Evolutionary conservation across 2,888 invertebrate species (phyloP).

Genomic region (Callyntrura guangdongensis): DNA sequence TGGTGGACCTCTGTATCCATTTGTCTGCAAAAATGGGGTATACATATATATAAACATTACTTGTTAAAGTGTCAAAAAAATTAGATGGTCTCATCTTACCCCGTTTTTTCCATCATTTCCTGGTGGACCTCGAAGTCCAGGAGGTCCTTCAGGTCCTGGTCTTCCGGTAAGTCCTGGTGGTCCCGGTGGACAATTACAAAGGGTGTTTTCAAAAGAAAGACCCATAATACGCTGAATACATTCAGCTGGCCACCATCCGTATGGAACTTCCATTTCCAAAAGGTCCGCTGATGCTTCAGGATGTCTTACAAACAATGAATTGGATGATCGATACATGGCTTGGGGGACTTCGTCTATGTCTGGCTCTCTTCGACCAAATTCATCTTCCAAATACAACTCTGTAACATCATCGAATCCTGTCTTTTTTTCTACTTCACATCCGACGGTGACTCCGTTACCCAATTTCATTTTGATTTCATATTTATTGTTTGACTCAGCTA

Average conservation of each 20-base stretch:
- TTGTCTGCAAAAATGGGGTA: conserved; percentile 31
- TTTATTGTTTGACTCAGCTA: conserved; percentile 31
- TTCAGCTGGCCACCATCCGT: conserved; percentile 72
- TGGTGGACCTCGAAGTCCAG: conserved; percentile 44
- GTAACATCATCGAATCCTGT: conserved; percentile 60
- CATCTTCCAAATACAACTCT: conserved; percentile 71
- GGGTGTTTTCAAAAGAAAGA: conserved; percentile 54
- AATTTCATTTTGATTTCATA: conserved; percentile 63
- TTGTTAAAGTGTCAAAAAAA: too few relatives aligned
- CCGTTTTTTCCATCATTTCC: conserved; percentile 65
- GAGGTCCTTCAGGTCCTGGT: conserved; percentile 67
- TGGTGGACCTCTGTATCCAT: conserved; percentile 20
- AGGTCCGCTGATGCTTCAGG: conserved; percentile 67
- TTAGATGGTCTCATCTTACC: conserved; percentile 58
- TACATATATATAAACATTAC: too few relatives aligned
- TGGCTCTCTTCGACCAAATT: conserved; percentile 59
- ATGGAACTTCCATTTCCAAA: conserved; percentile 70
- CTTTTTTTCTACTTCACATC: conserved; percentile 68
- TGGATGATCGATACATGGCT: conserved; percentile 50
- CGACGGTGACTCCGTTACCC: conserved; percentile 69
- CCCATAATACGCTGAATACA: conserved; percentile 72
- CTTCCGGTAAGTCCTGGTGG: conserved; percentile 64
- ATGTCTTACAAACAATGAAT: conserved; percentile 54
- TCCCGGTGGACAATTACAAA: conserved; percentile 71
- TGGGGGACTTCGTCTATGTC: conserved; percentile 24